Evolutionary conservation across 1,140 invertebrate genomes (phyloP).

Genomic region (Cherax quadricarinatus): DNA sequence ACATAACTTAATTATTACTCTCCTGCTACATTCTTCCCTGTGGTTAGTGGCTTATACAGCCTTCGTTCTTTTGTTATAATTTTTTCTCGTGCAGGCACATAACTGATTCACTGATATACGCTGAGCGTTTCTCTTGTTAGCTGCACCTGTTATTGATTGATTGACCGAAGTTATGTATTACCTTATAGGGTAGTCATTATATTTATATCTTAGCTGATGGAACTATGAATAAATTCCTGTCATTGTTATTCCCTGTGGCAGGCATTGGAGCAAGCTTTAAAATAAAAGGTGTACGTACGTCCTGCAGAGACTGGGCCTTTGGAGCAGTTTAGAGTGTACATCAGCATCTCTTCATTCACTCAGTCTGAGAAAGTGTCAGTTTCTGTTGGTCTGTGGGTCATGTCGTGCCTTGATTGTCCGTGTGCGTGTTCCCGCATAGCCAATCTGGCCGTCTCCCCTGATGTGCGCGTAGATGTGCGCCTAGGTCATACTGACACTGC

Average conservation of each 20-base stretch:
- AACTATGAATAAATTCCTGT: neutral
- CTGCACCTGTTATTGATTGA: neutral
- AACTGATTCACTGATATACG: too few species aligned
- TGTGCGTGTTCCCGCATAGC: constrained; percentile 63
- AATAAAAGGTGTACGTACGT: constrained; percentile 12
- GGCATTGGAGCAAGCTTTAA: constrained; percentile 26
- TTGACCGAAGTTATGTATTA: neutral
- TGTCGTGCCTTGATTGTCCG: constrained; percentile 62
- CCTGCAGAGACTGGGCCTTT: neutral
- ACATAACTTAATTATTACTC: too few species aligned
- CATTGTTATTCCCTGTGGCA: constrained; percentile 40
- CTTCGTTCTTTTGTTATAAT: too few species aligned
- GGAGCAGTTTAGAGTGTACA: neutral
- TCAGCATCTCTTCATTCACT: constrained; percentile 17
- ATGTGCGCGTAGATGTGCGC: constrained; percentile 57
- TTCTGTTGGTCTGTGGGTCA: constrained; percentile 43
- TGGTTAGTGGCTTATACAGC: too few species aligned
- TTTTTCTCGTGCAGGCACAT: too few species aligned
- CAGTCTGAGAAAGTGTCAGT: constrained; percentile 39
- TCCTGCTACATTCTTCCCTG: too few species aligned
- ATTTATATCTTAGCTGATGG: neutral
- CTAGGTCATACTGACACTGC: constrained; percentile 54
- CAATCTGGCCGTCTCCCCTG: constrained; percentile 59
- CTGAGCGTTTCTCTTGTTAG: too few species aligned
- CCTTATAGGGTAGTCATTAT: neutral